Evolutionary conservation across 2,797 vertebrate genomes (phyloP), one percentile per base, ranked within the genome.

Genomic region (Denticeps clupeoides): DNA sequence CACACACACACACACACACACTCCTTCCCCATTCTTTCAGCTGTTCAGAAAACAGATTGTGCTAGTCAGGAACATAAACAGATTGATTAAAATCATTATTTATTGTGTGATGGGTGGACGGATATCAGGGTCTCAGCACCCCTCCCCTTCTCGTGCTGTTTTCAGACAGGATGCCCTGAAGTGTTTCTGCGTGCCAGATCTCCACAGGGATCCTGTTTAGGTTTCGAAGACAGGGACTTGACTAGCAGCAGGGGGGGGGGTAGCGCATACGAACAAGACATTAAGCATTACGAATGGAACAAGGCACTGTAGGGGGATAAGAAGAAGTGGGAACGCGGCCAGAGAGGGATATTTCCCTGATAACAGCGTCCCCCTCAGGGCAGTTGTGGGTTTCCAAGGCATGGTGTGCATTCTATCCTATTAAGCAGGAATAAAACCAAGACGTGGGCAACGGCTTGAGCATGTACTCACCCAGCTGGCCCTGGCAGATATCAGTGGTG

Each of bases 401-500:
- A n/a, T n/a, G n/a, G n/a, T n/a, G n/a, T n/a, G n/a, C n/a, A 51
- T 26, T 19, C 56, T 59, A 57, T 65, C 63, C 53, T 45, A 55
- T 47, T 53, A 58, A 53, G 38, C 45, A 40, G 49, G 42, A 47
- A 41, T 53, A 27, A n/a, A n/a, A n/a, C n/a, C n/a, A n/a, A 26
- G 42, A 25, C 24, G 9, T 23, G 26, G 50, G 13, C 21, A 12
- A 43, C 56, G 27, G 55, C 41, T 46, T 11, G 24, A 27, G 48
- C 37, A 51, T 27, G 21, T 19, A 72, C 81, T 84, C 57, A 88
- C 86, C 86, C 45, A 88, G 78, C 50, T 85, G 83, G 31, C 86
- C 84, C 64, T 88, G 86, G 51, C 86, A 86, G 60, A 88, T 85
- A 53, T 87, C 84, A 1, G 79, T 84, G 53, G 83, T 85, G 45